These are phyloP conservation scores for Abrostola triplasia DNA, from an alignment of 2,888 invertebrate genomes.

Conservation along the genomic window DNA sequence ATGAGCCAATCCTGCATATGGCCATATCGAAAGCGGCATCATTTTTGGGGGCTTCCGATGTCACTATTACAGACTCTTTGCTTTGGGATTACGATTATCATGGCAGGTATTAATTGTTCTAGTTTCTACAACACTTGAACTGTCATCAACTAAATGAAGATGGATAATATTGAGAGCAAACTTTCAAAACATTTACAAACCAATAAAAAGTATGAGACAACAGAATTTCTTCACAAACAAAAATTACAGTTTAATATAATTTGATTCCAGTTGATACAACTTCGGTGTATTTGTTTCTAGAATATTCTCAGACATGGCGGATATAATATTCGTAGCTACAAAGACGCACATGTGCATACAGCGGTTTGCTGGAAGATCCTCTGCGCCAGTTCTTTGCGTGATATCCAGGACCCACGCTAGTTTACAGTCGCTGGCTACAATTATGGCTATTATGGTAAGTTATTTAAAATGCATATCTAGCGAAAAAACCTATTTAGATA, in stretches of 20 bases:
- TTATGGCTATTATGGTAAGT: conserved; percentile 78
- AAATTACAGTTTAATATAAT: no score
- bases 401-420: conserved; percentile 76
- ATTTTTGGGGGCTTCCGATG: conserved; percentile 75
- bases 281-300: conserved; percentile 55
- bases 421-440: conserved; percentile 75
- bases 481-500: no score
- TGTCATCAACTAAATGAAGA: background rate
- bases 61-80: conserved; percentile 68
- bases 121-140: background rate
- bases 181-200: no score
- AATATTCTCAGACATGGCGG: conserved; percentile 78
- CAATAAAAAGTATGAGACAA: no score
- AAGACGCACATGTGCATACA: conserved; percentile 74
- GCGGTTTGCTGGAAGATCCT: conserved; percentile 72
- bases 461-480: background rate
- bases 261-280: no score
- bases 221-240: no score
- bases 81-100: conserved; percentile 76
- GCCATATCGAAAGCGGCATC: conserved; percentile 81
- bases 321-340: conserved; percentile 78
- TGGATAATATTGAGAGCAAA: no score
- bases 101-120: conserved; percentile 57
- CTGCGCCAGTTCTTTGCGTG: conserved; percentile 80
- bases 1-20: conserved; percentile 76